These are phyloP conservation scores for Uloborus diversus DNA, from an alignment of 1,140 invertebrate species.

Conservation along the genomic window DNA sequence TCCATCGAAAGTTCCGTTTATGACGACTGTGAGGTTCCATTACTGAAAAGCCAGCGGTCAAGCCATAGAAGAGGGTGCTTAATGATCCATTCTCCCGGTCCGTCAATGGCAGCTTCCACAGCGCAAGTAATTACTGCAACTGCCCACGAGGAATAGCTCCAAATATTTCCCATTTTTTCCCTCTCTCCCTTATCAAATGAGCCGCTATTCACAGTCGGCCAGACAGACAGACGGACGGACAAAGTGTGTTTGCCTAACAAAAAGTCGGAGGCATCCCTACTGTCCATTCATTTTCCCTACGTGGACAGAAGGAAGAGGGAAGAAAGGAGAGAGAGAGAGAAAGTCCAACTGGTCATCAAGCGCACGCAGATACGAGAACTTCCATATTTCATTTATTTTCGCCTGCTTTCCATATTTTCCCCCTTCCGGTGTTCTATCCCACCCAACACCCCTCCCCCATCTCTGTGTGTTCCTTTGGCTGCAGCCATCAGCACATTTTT, in stretches of 20 bases:
- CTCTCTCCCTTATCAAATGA: slow-evolving; percentile 31
- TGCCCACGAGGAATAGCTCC: slow-evolving; percentile 42
- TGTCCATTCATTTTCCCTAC: slow-evolving; percentile 28
- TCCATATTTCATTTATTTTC: slow-evolving; percentile 54
- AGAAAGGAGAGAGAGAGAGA: neutral
- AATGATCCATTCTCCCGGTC: slow-evolving; percentile 41
- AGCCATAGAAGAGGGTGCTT: neutral
- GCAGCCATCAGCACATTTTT: neutral
- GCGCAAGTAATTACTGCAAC: slow-evolving; percentile 46
- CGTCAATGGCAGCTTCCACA: neutral
- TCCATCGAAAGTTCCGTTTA: neutral
- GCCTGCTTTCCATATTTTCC: slow-evolving; percentile 51
- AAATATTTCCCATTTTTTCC: slow-evolving; percentile 47
- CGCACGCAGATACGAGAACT: slow-evolving; percentile 24
- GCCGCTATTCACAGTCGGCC: slow-evolving; percentile 16
- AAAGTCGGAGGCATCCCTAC: slow-evolving; percentile 16
- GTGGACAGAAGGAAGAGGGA: neutral
- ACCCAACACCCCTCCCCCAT: neutral
- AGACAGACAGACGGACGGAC: slow-evolving; percentile 29
- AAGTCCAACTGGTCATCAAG: slow-evolving; percentile 50
- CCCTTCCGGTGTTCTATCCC: neutral
- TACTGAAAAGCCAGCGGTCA: neutral
- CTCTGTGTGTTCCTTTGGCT: neutral
- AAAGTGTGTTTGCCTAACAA: slow-evolving; percentile 52
- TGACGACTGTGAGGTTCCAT: slow-evolving; percentile 7